Percentiles rank a stretch among this genome's conserved stretches.
Evolutionary conservation across 1,140 invertebrate genomes (phyloP).

Genomic region (Aphis craccivora): DNA sequence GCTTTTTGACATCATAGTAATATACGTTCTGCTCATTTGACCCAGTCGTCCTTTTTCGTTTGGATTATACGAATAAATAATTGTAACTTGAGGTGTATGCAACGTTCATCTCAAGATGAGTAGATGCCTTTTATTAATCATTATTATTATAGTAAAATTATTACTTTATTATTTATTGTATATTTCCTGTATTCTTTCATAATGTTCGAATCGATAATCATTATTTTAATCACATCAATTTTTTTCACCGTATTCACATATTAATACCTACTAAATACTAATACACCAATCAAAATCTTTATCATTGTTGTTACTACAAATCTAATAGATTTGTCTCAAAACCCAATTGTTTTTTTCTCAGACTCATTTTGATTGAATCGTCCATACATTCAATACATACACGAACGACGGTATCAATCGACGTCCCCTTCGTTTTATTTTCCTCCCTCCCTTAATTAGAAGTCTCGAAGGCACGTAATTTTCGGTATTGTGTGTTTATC

Average conservation of each 20-base stretch:
- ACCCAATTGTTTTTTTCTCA: not conserved
- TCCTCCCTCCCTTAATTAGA: not conserved
- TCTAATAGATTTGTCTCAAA: not conserved
- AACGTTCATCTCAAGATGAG: not conserved
- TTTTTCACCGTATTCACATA: not conserved
- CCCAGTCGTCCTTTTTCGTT: not conserved
- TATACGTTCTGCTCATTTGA: not conserved
- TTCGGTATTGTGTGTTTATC: not conserved
- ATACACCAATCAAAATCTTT: not conserved
- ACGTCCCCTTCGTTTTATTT: not conserved
- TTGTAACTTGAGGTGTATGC: not conserved
- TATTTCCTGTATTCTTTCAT: not conserved
- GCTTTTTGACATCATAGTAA: not conserved
- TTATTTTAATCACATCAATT: not conserved
- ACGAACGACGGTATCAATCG: not conserved
- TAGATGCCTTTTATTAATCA: not conserved
- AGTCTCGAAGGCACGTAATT: not conserved
- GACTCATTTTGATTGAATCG: not conserved
- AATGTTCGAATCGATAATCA: not conserved
- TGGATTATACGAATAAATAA: not conserved
- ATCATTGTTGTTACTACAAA: not conserved
- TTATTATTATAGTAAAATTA: too few species aligned
- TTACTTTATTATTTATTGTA: not conserved
- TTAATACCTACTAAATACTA: not conserved
- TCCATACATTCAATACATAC: not conserved